Base-by-base conservation (phyloP, 2,113 vertebrate species). In the Hemicordylus capensis region DNA sequence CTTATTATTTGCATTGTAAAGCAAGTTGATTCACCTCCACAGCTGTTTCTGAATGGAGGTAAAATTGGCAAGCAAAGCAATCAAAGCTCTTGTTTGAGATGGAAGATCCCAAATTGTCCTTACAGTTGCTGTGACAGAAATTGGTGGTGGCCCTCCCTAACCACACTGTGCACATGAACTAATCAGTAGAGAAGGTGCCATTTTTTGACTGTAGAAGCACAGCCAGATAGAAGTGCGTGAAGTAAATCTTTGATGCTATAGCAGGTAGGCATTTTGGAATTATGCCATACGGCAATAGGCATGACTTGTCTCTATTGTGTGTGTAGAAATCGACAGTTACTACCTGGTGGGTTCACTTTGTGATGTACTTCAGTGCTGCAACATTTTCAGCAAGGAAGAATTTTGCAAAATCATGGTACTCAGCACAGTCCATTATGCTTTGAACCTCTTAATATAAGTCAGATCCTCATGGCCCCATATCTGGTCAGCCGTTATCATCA, bases 31-130 rank as follows among this genome's bases (percentile, higher is more conserved):
- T 84, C 74, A 34, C 90, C 93, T 86, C 90, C 86, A 87, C 67
- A 89, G 88, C 91, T 89, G 72, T 39, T 1, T 90, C 77, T 89
- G 88, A 89, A 81, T 83, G 70, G 59, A 46, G 2, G 1, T 90
- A 78, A 85, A 90, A 94, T 84, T 93, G 89, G 81, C 75, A 86
- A 80, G 84, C 83, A 78, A 85, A 90, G 80, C 74, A 83, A 93
- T 93, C 70, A 75, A 72, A 73, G 61, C 67, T 92, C 80, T 89
- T 59, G 46, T 79, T 28, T 87, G 78, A 87, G 83, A 84, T 15
- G 87, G 76, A 88, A 94, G 90, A 90, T 46, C 89, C 26, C 42
- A 84, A 79, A 75, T 2, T 61, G 81, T 63, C 91, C 67, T 0
- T 24, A 80, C 67, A 84, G 83, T 77, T 61, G 6, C 24, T 37